These are phyloP conservation scores for Melinaea marsaeus DNA, from an alignment of 2,888 invertebrate genomes.

Conservation along the genomic window DNA sequence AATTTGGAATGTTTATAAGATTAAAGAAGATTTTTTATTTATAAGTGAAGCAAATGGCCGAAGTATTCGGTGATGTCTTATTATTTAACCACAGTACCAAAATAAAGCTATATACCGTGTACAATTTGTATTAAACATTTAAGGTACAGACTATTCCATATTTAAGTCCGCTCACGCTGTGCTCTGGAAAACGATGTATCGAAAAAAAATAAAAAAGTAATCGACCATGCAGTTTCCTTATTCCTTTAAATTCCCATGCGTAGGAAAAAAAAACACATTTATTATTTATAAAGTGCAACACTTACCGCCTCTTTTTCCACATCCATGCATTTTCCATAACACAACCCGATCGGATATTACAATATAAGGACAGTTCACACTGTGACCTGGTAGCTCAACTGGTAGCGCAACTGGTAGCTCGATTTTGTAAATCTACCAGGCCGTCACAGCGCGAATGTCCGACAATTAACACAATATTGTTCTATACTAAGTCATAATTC, in stretches of 20 bases:
- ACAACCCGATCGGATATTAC: constrained; percentile 66
- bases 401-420: background rate
- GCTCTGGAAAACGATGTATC: constrained; percentile 59
- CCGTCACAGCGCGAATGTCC: constrained; percentile 29
- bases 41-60: constrained; percentile 21
- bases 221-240: constrained; percentile 18
- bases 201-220: constrained; percentile 1
- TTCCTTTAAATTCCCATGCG: constrained; percentile 24
- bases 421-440: background rate
- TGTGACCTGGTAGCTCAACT: background rate
- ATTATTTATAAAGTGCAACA: constrained; percentile 47
- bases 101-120: constrained; percentile 47
- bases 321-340: constrained; percentile 71
- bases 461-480: constrained; percentile 52
- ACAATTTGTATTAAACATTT: constrained; percentile 48
- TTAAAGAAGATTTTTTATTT: background rate
- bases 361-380: constrained; percentile 7
- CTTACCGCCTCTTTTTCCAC: constrained; percentile 50
- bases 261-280: constrained; percentile 29
- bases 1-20: too few species aligned
- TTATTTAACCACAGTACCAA: constrained; percentile 43
- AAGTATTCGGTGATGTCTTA: constrained; percentile 31
- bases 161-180: constrained; percentile 55
- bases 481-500: constrained; percentile 13
- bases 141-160: constrained; percentile 40